Evolutionary conservation across 1,140 invertebrate genomes (phyloP), one percentile per base, ranked within the genome.

Genomic region (Drosophila repletoides): DNA sequence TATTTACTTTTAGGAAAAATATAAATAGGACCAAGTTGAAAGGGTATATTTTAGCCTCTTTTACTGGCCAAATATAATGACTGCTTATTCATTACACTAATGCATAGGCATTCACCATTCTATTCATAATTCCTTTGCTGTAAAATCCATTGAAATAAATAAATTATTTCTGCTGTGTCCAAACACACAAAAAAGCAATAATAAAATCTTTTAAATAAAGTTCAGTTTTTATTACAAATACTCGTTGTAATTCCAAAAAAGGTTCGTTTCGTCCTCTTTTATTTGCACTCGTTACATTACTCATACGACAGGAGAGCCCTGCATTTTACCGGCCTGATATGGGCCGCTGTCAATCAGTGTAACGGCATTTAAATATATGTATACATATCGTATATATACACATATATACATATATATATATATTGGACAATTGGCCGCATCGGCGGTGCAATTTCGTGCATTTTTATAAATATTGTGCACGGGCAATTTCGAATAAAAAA

Each of bases 321-420:
- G 15, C 65, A 61, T 66, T 55, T 40, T 26, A 28, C 36, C 29
- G 29, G 40, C 55, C n/a, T 34, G 79, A 83, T 83, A 83, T 52
- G 70, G 61, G 55, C 58, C 64, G 73, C 83, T 75, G 79, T 84
- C 79, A 84, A 84, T 86, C 79, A 86, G 66, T 72, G 80, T 64
- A 72, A 67, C 74, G 55, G 58, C 80, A 86, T 84, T 84, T 84
- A 84, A 84, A 84, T 83, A 66, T 72, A 56, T 61, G 48, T 55
- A 41, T 40, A 24, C 52, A 31, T n/a, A n/a, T 12, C 5, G 51
- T 9, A 12, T 24, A 40, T 28, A n/a, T n/a, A n/a, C n/a, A n/a
- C n/a, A n/a, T n/a, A n/a, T n/a, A n/a, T n/a, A n/a, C n/a, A n/a
- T n/a, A 64, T 46, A 41, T 49, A 14, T 43, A 67, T 41, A 43